Conservation (phyloP, 1,140 invertebrate genomes). For the Ganaspis sp. region DNA sequence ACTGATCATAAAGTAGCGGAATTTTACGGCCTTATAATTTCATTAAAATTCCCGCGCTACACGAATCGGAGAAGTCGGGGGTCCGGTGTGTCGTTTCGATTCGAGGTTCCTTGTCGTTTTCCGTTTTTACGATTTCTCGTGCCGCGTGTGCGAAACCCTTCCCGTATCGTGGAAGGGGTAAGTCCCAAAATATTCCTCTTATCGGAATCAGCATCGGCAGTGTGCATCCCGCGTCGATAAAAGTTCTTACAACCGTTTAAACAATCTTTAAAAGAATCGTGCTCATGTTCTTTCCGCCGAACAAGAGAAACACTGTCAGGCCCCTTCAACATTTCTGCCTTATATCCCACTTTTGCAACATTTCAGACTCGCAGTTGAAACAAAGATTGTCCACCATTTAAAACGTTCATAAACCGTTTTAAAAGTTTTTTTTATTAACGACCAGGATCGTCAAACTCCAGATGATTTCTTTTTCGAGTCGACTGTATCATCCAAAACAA, state of each 20-base stretch:
- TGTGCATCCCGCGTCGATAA: slow-evolving; percentile 26
- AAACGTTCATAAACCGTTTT: too few species aligned
- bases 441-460: too few species aligned
- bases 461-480: too few species aligned
- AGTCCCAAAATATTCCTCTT: slow-evolving; percentile 12
- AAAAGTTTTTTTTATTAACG: too few species aligned
- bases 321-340: not conserved
- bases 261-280: slow-evolving; percentile 27
- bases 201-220: slow-evolving; percentile 9
- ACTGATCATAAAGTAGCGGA: slow-evolving; percentile 51
- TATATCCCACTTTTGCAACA: not conserved
- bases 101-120: slow-evolving; percentile 18
- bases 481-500: too few species aligned
- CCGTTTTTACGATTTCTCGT: slow-evolving; percentile 33
- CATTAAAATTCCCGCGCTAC: slow-evolving; percentile 55
- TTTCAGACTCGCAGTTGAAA: not conserved
- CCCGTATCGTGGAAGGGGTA: not conserved
- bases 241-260: slow-evolving; percentile 28
- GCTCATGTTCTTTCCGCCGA: not conserved
- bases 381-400: too few species aligned
- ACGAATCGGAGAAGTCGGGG: slow-evolving; percentile 28
- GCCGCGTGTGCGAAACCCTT: slow-evolving; percentile 22
- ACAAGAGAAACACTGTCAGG: not conserved
- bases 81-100: slow-evolving; percentile 29
- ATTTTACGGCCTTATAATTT: slow-evolving; percentile 62